phyloP scores from a whole-genome alignment of 2,888 invertebrate species.

The Cephus pulcher region DNA sequence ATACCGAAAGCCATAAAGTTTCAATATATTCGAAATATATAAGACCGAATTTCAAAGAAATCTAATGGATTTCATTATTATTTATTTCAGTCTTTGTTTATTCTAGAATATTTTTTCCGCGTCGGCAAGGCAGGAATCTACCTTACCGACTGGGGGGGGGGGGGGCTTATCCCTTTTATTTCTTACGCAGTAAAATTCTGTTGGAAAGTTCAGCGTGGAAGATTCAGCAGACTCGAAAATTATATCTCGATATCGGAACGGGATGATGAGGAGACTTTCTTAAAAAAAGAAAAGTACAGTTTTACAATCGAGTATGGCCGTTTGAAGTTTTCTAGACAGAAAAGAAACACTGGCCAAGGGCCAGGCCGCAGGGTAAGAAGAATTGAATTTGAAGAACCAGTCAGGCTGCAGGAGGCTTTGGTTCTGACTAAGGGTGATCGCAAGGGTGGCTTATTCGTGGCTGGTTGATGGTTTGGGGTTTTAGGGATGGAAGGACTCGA shows the following conservation, averaged over 20 bases:
- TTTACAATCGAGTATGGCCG: not conserved
- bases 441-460: not conserved
- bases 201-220: not conserved
- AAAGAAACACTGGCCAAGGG: not conserved
- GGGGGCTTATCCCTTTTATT: too few species aligned
- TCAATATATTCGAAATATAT: not conserved
- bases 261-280: not conserved
- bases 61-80: not conserved
- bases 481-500: conserved; percentile 18
- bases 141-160: not conserved
- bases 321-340: not conserved
- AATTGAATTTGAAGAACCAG: not conserved
- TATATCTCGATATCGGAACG: too few species aligned
- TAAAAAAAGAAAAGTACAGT: not conserved
- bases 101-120: not conserved
- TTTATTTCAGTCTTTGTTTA: not conserved
- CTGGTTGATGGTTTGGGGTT: not conserved
- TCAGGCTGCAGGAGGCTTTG: not conserved
- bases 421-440: not conserved
- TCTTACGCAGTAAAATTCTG: not conserved
- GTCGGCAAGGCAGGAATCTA: not conserved
- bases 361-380: not conserved
- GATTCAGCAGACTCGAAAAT: too few species aligned
- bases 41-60: not conserved
- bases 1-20: not conserved